phyloP scores from a whole-genome alignment of 2,797 vertebrate species.

The Phoebastria nigripes region DNA sequence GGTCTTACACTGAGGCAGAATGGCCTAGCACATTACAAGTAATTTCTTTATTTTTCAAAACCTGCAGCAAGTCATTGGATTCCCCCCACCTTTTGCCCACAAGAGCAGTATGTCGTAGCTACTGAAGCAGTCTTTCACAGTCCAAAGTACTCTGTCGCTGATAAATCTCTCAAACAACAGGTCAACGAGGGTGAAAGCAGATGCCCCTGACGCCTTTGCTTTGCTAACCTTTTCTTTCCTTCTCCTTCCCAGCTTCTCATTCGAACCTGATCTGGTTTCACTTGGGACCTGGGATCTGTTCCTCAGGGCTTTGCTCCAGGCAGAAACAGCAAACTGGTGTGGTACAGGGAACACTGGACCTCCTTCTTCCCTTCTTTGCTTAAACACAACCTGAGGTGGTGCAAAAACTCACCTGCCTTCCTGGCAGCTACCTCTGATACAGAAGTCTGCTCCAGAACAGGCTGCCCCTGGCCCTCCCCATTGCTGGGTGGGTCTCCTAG shows the following conservation, averaged over 20 bases:
- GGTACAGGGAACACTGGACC: neutral
- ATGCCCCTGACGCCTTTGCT: neutral
- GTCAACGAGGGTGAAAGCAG: neutral
- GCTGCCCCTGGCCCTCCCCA: neutral
- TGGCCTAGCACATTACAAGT: neutral
- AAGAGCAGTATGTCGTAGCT: rapidly evolving
- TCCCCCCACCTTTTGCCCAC: neutral
- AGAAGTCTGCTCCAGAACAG: neutral
- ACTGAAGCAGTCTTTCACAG: neutral
- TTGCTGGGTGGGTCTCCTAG: neutral
- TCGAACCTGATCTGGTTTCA: neutral
- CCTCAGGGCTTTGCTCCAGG: neutral
- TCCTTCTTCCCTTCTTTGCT: neutral
- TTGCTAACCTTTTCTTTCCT: neutral
- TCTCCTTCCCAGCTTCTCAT: neutral
- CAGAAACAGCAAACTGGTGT: neutral
- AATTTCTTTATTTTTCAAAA: neutral
- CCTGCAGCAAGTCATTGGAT: neutral
- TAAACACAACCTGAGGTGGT: neutral
- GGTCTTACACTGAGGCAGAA: neutral
- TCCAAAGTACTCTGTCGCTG: neutral
- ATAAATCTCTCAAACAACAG: neutral
- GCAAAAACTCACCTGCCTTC: neutral
- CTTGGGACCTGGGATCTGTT: neutral
- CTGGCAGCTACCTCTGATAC: neutral